A percentile compares a stretch with the other conserved stretches of the same genome.
phyloP scores from a whole-genome alignment of 2,113 vertebrate species.

The Clarias magur region DNA sequence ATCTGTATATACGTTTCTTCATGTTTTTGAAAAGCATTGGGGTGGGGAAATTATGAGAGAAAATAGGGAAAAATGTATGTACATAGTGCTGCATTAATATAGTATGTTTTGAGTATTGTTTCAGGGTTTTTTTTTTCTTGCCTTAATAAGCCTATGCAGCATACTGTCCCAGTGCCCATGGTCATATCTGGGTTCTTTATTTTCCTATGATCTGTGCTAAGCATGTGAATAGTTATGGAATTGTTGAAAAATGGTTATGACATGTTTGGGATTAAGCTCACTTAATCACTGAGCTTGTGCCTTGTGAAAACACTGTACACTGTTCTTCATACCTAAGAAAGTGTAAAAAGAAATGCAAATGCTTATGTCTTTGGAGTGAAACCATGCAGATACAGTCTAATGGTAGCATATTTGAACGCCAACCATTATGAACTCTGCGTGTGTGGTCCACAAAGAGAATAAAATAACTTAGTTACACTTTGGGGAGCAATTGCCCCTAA shows the following conservation, averaged over 20 bases:
- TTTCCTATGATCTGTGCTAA: slow-evolving; percentile 21
- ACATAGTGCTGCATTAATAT: neutral
- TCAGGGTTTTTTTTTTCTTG: neutral
- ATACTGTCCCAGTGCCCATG: neutral
- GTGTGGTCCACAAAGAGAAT: slow-evolving; percentile 49
- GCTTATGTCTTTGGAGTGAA: slow-evolving; percentile 25
- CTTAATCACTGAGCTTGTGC: slow-evolving; percentile 24
- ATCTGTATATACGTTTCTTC: neutral
- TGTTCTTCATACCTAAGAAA: slow-evolving; percentile 29
- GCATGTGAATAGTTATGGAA: slow-evolving; percentile 32
- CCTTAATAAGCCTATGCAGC: neutral
- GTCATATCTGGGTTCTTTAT: neutral
- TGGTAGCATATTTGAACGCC: slow-evolving; percentile 25
- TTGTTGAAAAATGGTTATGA: slow-evolving; percentile 30
- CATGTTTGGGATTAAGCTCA: slow-evolving; percentile 34
- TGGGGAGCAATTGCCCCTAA: slow-evolving; percentile 41
- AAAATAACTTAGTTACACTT: slow-evolving; percentile 8
- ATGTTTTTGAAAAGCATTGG: neutral
- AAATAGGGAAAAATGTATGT: neutral
- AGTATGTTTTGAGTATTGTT: neutral
- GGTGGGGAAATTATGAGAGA: neutral
- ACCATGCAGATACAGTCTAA: slow-evolving; percentile 36
- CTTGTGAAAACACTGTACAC: slow-evolving; percentile 20
- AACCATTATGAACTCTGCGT: slow-evolving; percentile 9
- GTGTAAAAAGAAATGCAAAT: slow-evolving; percentile 39